Conservation (phyloP, 2,113 vertebrate genomes). For the Barbus barbus region DNA sequence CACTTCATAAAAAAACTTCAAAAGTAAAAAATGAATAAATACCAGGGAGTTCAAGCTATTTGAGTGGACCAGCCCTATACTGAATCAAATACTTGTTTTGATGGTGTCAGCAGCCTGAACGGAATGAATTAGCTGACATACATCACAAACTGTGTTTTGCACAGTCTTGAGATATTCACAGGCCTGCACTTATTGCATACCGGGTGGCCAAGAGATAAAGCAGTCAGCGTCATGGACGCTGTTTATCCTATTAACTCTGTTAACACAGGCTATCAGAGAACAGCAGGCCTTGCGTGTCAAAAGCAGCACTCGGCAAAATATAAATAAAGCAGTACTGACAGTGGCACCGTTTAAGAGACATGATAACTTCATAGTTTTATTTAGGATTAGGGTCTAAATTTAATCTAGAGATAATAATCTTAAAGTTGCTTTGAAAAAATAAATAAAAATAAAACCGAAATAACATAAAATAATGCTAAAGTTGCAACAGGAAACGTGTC, state of each 20-base stretch:
- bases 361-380: not conserved
- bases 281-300: conserved; percentile 43
- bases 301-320: not conserved
- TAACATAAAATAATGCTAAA: not conserved
- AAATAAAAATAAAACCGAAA: no score
- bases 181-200: conserved; percentile 61
- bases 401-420: no score
- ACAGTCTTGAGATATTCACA: conserved; percentile 55
- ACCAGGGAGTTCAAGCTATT: not conserved
- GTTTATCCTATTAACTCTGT: conserved; percentile 68
- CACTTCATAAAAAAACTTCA: not conserved
- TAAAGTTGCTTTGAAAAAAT: no score
- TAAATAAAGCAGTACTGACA: not conserved
- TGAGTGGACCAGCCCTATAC: not conserved
- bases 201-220: conserved; percentile 62
- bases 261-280: conserved; percentile 65
- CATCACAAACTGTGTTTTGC: not conserved
- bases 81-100: not conserved
- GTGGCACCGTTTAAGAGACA: not conserved
- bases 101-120: no score
- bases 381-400: no score
- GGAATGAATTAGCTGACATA: not conserved
- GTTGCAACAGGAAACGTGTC: not conserved
- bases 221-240: conserved; percentile 58
- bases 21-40: not conserved